Evolutionary conservation across 2,797 vertebrate genomes (phyloP).

Genomic region (Chaetodon trifasciatus): DNA sequence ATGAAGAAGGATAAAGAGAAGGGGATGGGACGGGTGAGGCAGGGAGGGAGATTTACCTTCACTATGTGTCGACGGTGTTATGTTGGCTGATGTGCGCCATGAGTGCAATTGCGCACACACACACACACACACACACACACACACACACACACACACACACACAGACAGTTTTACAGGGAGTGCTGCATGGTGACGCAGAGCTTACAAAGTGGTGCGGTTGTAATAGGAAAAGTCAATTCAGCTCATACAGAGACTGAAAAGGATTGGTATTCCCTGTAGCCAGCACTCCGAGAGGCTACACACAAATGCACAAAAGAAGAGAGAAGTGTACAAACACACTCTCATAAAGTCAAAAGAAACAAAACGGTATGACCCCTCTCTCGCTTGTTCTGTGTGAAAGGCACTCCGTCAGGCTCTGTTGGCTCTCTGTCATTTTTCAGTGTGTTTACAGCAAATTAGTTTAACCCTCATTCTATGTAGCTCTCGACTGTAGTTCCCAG

Average conservation of each 20-base stretch:
- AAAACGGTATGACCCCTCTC: background rate
- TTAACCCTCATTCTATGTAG: conserved; percentile 30
- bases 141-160: background rate
- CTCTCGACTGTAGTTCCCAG: conserved; percentile 30
- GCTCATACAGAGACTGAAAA: conserved; percentile 17
- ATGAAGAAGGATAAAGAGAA: conserved; percentile 13
- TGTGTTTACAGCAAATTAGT: conserved; percentile 64
- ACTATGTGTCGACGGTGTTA: conserved; percentile 42
- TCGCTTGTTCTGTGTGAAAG: conserved; percentile 42
- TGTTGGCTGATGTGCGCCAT: conserved; percentile 18
- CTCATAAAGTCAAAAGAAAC: conserved; percentile 18
- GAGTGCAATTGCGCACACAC: conserved; percentile 16
- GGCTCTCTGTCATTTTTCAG: conserved; percentile 56
- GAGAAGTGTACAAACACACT: conserved; percentile 19
- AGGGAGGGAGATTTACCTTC: background rate
- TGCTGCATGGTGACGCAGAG: conserved; percentile 8
- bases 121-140: background rate
- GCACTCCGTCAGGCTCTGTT: conserved; percentile 49
- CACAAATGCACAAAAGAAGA: conserved; percentile 14
- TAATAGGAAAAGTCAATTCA: conserved; percentile 20
- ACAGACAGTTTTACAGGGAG: background rate
- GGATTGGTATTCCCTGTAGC: conserved; percentile 18
- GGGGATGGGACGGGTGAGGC: conserved; percentile 15
- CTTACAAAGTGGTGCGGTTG: conserved; percentile 4
- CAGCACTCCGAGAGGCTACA: conserved; percentile 15